These are phyloP conservation scores for Bostrychus sinensis DNA, from an alignment of 2,113 vertebrate genomes.

Conservation along the genomic window DNA sequence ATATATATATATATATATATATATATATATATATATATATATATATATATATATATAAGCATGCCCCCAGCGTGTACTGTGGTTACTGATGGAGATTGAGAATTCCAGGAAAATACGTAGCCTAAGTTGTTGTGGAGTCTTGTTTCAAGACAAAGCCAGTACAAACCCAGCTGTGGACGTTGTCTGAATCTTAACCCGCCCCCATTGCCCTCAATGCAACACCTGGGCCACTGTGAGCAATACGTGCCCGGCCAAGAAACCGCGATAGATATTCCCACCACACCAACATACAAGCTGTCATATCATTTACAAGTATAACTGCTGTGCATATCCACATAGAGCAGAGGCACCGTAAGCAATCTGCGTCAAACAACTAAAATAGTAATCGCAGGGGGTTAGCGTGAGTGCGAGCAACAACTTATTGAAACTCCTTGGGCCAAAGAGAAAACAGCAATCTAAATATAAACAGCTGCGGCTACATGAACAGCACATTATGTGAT, in stretches of 20 bases:
- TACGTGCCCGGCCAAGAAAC: conserved; percentile 21
- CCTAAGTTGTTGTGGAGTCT: too few relatives aligned
- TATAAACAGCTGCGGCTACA: neutral
- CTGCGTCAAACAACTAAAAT: conserved; percentile 77
- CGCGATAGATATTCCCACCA: conserved; percentile 40
- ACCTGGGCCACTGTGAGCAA: conserved; percentile 32
- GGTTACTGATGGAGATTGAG: too few relatives aligned
- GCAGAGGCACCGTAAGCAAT: conserved; percentile 52
- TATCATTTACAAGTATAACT: conserved; percentile 74
- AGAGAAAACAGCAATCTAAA: conserved; percentile 21
- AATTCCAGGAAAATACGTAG: too few relatives aligned
- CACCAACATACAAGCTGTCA: conserved; percentile 58
- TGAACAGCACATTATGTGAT: neutral
- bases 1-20: too few relatives aligned
- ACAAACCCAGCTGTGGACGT: conserved; percentile 2
- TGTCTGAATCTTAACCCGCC: neutral
- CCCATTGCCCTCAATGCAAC: conserved; percentile 25
- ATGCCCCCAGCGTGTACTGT: too few relatives aligned
- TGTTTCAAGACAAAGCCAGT: neutral
- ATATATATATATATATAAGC: too few relatives aligned
- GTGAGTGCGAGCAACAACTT: conserved; percentile 54
- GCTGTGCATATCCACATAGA: conserved; percentile 47
- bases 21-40: too few relatives aligned
- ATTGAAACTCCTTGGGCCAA: conserved; percentile 47
- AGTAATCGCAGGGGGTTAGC: conserved; percentile 62